Conservation (phyloP, 2,797 vertebrate genomes). For the Chelidonichthys spinosus region DNA sequence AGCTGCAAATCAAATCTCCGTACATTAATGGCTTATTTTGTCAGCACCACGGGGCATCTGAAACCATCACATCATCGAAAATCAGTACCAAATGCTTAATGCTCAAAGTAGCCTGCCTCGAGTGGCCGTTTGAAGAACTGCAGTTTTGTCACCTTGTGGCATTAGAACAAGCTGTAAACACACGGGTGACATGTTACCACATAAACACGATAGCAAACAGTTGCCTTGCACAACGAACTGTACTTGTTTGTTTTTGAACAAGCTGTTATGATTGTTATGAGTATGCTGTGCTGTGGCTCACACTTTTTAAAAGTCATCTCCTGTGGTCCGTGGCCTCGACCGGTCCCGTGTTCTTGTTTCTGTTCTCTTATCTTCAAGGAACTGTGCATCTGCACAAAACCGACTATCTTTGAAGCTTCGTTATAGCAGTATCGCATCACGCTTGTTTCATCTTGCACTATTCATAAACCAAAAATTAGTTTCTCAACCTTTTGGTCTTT, state of each 20-base stretch:
- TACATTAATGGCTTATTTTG: neutral
- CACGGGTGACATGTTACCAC: neutral
- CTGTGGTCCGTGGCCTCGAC: slow-evolving; percentile 13
- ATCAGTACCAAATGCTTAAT: neutral
- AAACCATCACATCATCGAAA: neutral
- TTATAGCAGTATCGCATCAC: slow-evolving; percentile 33
- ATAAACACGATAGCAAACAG: neutral
- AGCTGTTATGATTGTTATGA: neutral
- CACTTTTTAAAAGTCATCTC: slow-evolving; percentile 29
- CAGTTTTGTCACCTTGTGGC: neutral
- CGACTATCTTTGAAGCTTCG: slow-evolving; percentile 55
- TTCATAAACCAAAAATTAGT: slow-evolving; percentile 26
- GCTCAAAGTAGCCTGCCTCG: neutral
- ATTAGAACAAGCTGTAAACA: slow-evolving; percentile 1
- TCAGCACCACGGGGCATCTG: neutral
- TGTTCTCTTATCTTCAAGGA: slow-evolving; percentile 68
- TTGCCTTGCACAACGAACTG: neutral
- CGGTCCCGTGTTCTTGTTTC: slow-evolving; percentile 45
- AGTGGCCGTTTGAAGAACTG: too few species aligned
- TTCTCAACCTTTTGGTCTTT: slow-evolving; percentile 18
- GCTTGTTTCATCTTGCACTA: slow-evolving; percentile 17
- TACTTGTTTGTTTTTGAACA: neutral
- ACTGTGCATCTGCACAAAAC: slow-evolving; percentile 39
- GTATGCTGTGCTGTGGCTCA: slow-evolving; percentile 4
- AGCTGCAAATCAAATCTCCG: slow-evolving; percentile 8